Evolutionary conservation across 2,888 invertebrate genomes (phyloP), one percentile per base, ranked within the genome.

Genomic region (Scaptomyza caliginosa): DNA sequence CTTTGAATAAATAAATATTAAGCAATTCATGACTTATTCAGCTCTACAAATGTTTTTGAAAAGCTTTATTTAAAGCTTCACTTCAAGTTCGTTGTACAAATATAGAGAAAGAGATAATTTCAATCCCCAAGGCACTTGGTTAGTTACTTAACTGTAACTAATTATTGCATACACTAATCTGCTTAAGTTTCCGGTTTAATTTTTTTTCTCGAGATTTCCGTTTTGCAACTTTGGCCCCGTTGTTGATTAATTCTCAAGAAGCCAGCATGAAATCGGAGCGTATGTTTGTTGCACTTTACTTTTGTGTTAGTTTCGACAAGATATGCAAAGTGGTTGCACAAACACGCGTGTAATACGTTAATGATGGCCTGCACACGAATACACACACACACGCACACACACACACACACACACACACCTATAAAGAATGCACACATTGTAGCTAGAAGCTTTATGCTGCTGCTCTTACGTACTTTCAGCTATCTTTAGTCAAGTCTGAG

Each of bases 311-410:
- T 13, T 28, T 19, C 28, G 23, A 28, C 32, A 52, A 65, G 64
- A 68, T 67, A 68, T 75, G 73, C 76, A 70, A 84, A 86, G 70
- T 81, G 74, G 66, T 82, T 67, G 58, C 78, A 81, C 67, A 84
- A 82, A 76, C 78, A 73, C 59, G 62, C 51, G 69, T 75, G 78
- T 85, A 84, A 82, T 81, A 67, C 78, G 76, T 67, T 82, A 82
- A 86, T 84, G 76, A 84, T 77, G 86, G 62, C 57, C 59, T 32
- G 48, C 54, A 58, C 39, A 45, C 19, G 36, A 11, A 24, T 13
- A 30, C 7, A 21, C 50, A 52, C 40, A 30, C 34, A 4, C 10
- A 34, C 26, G 10, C 19, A 36, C 48, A 56, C 39, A 38, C 46
- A n/a, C 28, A 34, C n/a, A 34, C 11, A 30, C 43, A 45, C 43